Conservation (phyloP, 1,140 invertebrate species). For the Trichonephila clavipes region DNA sequence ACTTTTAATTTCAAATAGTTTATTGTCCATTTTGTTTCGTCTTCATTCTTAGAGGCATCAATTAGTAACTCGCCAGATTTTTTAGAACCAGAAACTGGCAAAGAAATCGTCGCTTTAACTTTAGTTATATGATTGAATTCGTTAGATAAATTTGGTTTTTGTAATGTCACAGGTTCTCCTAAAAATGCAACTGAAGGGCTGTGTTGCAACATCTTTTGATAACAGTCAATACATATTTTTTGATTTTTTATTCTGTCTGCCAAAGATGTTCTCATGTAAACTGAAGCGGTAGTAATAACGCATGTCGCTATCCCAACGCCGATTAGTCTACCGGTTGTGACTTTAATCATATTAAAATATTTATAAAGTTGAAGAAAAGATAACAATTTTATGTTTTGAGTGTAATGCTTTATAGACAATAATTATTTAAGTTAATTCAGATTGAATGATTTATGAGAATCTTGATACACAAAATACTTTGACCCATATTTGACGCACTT, state of each 20-base stretch:
- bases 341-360: not conserved
- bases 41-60: not conserved
- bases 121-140: constrained; percentile 13
- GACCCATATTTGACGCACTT: too few species aligned
- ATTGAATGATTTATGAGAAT: too few species aligned
- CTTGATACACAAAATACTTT: too few species aligned
- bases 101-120: not conserved
- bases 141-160: constrained; percentile 3
- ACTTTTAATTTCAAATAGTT: constrained; percentile 82
- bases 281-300: not conserved
- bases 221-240: not conserved
- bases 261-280: not conserved
- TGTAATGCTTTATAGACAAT: too few species aligned
- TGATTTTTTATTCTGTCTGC: not conserved
- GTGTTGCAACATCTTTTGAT: not conserved
- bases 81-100: constrained; percentile 46
- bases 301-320: constrained; percentile 32
- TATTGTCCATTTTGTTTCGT: constrained; percentile 1
- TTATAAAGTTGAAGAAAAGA: too few species aligned
- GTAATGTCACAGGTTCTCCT: constrained; percentile 37
- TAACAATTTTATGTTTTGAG: too few species aligned
- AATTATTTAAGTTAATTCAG: too few species aligned
- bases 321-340: not conserved
- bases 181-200: not conserved
- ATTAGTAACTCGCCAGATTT: constrained; percentile 30